Evolutionary conservation across 2,113 vertebrate genomes (phyloP).

Genomic region (Colinus virginianus): DNA sequence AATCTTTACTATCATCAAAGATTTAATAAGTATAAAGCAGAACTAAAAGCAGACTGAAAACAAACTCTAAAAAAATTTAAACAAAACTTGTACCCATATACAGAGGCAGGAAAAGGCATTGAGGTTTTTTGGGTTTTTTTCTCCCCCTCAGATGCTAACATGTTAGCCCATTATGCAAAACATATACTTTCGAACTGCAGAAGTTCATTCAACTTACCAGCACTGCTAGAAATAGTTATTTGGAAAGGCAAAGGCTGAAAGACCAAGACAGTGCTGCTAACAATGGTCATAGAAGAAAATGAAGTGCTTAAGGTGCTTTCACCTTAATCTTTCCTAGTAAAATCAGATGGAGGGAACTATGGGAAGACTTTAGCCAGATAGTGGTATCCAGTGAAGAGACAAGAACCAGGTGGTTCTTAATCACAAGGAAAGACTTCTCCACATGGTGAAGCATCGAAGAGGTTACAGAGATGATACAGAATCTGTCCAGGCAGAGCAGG

Average conservation of each 20-base stretch:
- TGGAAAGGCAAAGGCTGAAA: not conserved
- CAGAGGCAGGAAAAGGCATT: not conserved
- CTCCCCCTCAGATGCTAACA: not conserved
- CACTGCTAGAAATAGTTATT: not conserved
- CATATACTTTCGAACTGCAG: not conserved
- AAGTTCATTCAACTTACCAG: not conserved
- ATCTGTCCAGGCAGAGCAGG: not conserved
- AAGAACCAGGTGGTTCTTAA: not conserved
- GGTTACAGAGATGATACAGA: rapidly evolving
- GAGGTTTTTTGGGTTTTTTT: not conserved
- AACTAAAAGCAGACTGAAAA: not conserved
- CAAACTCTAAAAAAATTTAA: not conserved
- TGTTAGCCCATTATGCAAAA: not conserved
- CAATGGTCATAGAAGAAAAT: rapidly evolving
- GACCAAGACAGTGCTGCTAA: not conserved
- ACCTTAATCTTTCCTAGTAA: not conserved
- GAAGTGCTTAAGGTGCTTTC: not conserved
- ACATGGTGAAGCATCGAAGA: not conserved
- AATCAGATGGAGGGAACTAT: not conserved
- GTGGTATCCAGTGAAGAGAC: not conserved
- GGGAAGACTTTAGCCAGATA: not conserved
- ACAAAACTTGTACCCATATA: not conserved
- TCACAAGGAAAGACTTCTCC: rapidly evolving
- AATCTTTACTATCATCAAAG: not conserved
- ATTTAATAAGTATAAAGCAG: not conserved